These are phyloP conservation scores for Bombyx huttoni DNA, from an alignment of 2,888 invertebrate species.

Conservation along the genomic window DNA sequence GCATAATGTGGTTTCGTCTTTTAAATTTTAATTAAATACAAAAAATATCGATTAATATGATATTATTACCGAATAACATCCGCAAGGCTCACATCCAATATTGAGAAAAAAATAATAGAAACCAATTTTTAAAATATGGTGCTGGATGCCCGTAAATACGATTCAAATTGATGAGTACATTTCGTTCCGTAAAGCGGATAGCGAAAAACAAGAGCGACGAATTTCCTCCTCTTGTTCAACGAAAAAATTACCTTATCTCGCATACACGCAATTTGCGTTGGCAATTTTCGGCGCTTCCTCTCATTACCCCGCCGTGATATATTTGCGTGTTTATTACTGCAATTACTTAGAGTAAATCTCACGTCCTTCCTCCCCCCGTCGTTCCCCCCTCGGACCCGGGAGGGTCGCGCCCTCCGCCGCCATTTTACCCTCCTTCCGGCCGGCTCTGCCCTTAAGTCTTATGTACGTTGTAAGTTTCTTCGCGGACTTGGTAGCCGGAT, in stretches of 20 bases:
- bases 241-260: constrained; percentile 67
- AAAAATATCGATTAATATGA: too few relatives aligned
- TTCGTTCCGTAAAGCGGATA: constrained; percentile 17
- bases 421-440: constrained; percentile 69
- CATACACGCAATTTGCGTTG: constrained; percentile 71
- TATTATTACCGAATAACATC: too few relatives aligned
- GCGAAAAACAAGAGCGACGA: constrained; percentile 23
- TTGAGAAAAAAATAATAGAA: too few relatives aligned
- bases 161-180: neutral
- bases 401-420: constrained; percentile 66
- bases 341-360: constrained; percentile 75
- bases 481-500: constrained; percentile 70
- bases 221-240: constrained; percentile 17
- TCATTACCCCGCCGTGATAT: constrained; percentile 71
- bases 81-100: too few relatives aligned
- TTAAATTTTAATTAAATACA: too few relatives aligned
- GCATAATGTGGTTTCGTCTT: too few relatives aligned
- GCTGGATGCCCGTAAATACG: neutral
- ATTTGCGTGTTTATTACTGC: constrained; percentile 74
- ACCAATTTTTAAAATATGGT: too few relatives aligned
- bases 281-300: constrained; percentile 69
- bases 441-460: constrained; percentile 71
- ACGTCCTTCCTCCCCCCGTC: constrained; percentile 59
- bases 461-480: constrained; percentile 72
- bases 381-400: constrained; percentile 25